Evolutionary conservation across 2,888 invertebrate species (phyloP).

Genomic region (Drosophila prolongata): DNA sequence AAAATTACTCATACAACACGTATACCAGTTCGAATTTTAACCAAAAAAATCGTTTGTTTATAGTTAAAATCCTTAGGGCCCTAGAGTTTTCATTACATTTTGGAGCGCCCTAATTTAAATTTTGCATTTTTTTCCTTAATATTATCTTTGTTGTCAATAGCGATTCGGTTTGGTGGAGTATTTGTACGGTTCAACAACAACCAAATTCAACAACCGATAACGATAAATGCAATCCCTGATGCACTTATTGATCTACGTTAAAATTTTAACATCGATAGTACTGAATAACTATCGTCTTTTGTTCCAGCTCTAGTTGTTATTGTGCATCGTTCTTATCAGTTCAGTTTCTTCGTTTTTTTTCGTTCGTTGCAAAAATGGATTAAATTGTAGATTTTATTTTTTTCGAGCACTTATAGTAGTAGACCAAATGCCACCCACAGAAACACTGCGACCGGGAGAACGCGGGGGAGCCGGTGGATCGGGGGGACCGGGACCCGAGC

Average conservation of each 20-base stretch:
- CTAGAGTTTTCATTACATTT: too few species aligned
- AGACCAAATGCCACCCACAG: conserved; percentile 73
- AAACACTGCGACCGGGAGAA: conserved; percentile 67
- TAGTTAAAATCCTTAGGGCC: too few species aligned
- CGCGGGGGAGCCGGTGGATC: conserved; percentile 22
- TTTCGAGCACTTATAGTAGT: background rate
- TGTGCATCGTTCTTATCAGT: conserved; percentile 37
- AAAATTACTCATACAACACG: too few species aligned
- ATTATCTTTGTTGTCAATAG: too few species aligned
- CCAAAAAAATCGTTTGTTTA: too few species aligned
- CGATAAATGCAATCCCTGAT: background rate
- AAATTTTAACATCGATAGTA: background rate
- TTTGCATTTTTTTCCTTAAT: too few species aligned
- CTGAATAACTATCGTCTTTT: background rate
- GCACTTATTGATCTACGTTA: background rate
- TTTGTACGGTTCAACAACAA: too few species aligned
- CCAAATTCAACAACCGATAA: background rate
- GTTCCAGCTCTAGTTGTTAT: background rate
- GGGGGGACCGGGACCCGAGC: conserved; percentile 53
- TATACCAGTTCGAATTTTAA: too few species aligned
- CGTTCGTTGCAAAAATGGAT: conserved; percentile 26
- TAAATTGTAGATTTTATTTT: conserved; percentile 20
- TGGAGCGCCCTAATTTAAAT: too few species aligned
- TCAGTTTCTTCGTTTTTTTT: conserved; percentile 39
- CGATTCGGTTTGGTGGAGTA: too few species aligned